A percentile compares a stretch with the other conserved stretches of the same genome.
Conservation (phyloP, 2,888 invertebrate genomes). For the Nymphalis urticae region DNA sequence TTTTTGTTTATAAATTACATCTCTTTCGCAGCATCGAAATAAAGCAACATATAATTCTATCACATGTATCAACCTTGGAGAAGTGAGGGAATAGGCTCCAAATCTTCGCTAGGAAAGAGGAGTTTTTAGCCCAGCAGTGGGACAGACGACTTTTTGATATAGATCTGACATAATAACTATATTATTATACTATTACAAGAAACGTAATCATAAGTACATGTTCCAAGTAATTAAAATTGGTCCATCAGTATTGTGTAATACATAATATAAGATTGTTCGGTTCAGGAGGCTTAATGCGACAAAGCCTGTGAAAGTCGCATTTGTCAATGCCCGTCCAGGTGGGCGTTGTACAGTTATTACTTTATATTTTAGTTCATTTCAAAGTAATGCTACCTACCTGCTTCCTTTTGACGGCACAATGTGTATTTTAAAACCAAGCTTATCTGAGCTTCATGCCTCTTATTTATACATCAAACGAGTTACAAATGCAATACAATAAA, state of each 20-base stretch:
- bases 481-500: constrained; percentile 22
- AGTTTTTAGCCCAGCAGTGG: no score
- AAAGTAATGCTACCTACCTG: constrained; percentile 29
- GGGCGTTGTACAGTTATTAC: constrained; percentile 66
- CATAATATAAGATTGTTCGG: constrained; percentile 10
- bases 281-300: constrained; percentile 24
- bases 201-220: no score
- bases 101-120: no score
- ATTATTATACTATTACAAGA: no score
- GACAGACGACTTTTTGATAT: no score
- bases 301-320: constrained; percentile 57
- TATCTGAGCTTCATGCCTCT: constrained; percentile 20
- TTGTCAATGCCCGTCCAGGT: constrained; percentile 75
- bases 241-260: constrained; percentile 2
- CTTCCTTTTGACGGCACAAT: constrained; percentile 57
- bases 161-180: no score
- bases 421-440: constrained; percentile 40
- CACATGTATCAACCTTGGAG: no score
- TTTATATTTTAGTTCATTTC: constrained; percentile 61
- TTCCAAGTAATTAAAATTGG: neutral
- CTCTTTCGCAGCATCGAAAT: no score
- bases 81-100: no score
- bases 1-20: no score
- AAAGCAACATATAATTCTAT: no score
- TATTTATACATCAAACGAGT: constrained; percentile 11